Percentiles rank a stretch among this genome's conserved stretches.
These are phyloP conservation scores for Pammene aurita DNA, from an alignment of 2,888 invertebrate species.

Conservation along the genomic window DNA sequence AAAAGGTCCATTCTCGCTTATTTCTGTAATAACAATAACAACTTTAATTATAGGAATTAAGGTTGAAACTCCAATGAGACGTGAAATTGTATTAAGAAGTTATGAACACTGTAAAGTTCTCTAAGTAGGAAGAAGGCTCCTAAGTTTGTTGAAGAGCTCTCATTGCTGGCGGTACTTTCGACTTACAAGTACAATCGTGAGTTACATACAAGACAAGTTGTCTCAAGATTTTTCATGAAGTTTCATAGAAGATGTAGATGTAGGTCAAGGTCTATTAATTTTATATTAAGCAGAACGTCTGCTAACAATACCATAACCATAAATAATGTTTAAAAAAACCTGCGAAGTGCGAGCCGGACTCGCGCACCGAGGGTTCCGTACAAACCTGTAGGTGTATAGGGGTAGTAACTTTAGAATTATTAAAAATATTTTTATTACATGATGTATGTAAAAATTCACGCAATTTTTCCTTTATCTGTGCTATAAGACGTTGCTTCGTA, in stretches of 20 bases:
- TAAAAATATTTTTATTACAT: too few species aligned
- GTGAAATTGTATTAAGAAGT: conserved; percentile 12
- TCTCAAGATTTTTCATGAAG: neutral
- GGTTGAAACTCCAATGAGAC: conserved; percentile 3
- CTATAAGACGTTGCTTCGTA: too few species aligned
- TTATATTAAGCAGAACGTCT: too few species aligned
- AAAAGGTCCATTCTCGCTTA: neutral
- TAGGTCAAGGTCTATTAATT: neutral
- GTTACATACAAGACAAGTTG: conserved; percentile 7
- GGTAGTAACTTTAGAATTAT: too few species aligned
- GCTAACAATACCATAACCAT: too few species aligned
- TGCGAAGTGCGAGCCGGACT: too few species aligned
- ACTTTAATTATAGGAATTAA: neutral
- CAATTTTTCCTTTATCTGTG: too few species aligned
- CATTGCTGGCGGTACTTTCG: conserved; percentile 5
- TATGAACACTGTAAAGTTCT: neutral
- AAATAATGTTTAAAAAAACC: too few species aligned
- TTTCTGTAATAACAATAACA: neutral
- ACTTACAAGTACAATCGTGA: conserved; percentile 1
- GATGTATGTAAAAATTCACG: too few species aligned
- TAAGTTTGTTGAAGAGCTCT: conserved; percentile 25
- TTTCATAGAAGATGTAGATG: neutral
- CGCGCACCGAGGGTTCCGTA: too few species aligned
- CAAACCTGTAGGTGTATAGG: too few species aligned
- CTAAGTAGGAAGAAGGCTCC: conserved; percentile 23